Conservation (phyloP, 2,113 vertebrate genomes). For the Triplophysa dalaica region DNA sequence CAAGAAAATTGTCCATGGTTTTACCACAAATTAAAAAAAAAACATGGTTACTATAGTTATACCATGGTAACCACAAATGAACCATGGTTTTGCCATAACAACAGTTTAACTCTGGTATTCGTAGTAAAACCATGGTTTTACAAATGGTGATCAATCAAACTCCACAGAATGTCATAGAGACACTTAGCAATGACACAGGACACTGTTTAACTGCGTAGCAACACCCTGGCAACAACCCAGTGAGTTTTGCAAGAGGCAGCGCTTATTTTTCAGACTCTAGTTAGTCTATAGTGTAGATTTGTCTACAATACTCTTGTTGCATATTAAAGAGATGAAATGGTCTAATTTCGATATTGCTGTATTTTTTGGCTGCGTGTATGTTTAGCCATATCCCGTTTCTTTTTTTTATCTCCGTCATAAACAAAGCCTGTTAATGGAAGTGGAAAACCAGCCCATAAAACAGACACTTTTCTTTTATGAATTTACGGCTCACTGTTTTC, state of each 20-base stretch:
- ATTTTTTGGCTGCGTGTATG: conserved; percentile 17
- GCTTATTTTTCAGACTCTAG: no score
- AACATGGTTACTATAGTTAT: no score
- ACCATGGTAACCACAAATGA: no score
- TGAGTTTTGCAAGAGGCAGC: neutral
- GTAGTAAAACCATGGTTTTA: no score
- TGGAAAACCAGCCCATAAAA: conserved; percentile 55
- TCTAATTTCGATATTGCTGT: neutral
- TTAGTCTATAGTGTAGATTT: neutral
- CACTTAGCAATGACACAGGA: neutral
- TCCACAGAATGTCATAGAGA: neutral
- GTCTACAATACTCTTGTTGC: neutral
- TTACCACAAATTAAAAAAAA: no score
- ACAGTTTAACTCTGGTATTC: no score
- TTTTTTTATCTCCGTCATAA: conserved; percentile 62
- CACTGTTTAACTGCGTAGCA: neutral
- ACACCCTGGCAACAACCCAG: neutral
- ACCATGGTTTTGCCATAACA: no score
- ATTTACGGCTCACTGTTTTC: conserved; percentile 65
- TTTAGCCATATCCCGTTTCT: conserved; percentile 53
- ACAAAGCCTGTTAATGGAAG: conserved; percentile 55
- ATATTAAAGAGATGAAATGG: conserved; percentile 5
- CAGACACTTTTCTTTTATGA: conserved; percentile 59
- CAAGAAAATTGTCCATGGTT: no score
- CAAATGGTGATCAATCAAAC: no score